Percentiles rank a stretch among this genome's conserved stretches.
These are phyloP conservation scores for Hipparchia semele DNA, from an alignment of 2,888 invertebrate genomes.

Conservation along the genomic window DNA sequence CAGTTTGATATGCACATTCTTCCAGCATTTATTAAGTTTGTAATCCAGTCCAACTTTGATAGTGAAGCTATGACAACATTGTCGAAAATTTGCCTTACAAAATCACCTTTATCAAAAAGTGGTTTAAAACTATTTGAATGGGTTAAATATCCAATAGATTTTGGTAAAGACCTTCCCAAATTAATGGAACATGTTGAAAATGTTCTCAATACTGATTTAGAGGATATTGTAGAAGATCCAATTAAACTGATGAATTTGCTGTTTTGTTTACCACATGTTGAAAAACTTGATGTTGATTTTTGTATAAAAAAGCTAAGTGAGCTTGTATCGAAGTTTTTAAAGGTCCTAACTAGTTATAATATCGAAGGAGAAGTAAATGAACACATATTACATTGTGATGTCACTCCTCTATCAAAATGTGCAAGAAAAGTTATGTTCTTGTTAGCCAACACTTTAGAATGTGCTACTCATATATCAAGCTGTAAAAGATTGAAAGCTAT, in stretches of 20 bases:
- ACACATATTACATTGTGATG: constrained; percentile 63
- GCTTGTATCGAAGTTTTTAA: constrained; percentile 59
- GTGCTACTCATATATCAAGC: constrained; percentile 81
- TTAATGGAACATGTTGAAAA: constrained; percentile 68
- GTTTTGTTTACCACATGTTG: constrained; percentile 83
- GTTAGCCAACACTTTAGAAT: constrained; percentile 82
- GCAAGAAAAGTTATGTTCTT: constrained; percentile 80
- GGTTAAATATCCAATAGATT: constrained; percentile 86
- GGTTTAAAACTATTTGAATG: constrained; percentile 84
- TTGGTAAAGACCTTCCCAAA: constrained; percentile 66
- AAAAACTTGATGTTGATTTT: constrained; percentile 65
- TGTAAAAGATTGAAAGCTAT: constrained; percentile 73
- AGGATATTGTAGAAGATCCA: constrained; percentile 64
- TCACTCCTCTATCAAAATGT: constrained; percentile 56
- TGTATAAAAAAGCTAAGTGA: constrained; percentile 60
- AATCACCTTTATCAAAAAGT: constrained; percentile 84
- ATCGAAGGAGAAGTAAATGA: constrained; percentile 55
- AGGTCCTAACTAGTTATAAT: constrained; percentile 58
- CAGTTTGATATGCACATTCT: constrained; percentile 89
- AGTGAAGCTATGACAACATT: constrained; percentile 83
- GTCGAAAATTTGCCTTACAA: constrained; percentile 85
- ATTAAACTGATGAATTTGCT: constrained; percentile 73
- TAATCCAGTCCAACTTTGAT: constrained; percentile 80
- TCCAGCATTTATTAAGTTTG: constrained; percentile 85
- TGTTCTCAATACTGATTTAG: constrained; percentile 61